phyloP scores from a whole-genome alignment of 2,888 invertebrate species.

The Sinohyriopsis cumingii region DNA sequence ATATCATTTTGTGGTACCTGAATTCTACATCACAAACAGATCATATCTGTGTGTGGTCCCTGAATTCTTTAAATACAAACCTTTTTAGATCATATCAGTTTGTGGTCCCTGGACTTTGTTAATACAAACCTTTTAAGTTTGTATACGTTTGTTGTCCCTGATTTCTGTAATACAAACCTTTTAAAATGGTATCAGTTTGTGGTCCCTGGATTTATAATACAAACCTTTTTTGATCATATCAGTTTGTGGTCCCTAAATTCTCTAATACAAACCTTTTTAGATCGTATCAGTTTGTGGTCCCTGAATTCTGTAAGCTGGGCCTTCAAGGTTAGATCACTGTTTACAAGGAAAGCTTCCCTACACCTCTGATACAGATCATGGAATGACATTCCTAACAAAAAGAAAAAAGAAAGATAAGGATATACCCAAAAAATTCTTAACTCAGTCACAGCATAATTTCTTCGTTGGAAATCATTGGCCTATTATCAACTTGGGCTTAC shows the following conservation, averaged over 20 bases:
- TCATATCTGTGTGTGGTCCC: not conserved
- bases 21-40: constrained; percentile 58
- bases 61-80: constrained; percentile 37
- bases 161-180: constrained; percentile 72
- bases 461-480: not conserved
- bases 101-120: constrained; percentile 97
- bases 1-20: constrained; percentile 80
- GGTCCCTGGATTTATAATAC: not conserved
- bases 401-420: not conserved
- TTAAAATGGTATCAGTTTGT: constrained; percentile 72
- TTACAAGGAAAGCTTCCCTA: constrained; percentile 91
- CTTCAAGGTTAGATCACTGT: constrained; percentile 90
- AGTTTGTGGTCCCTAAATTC: not conserved
- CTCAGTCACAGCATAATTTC: not conserved
- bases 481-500: too few relatives aligned
- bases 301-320: constrained; percentile 95
- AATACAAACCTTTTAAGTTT: constrained; percentile 61
- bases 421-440: not conserved
- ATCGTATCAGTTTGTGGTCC: constrained; percentile 92
- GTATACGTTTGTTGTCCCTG: not conserved
- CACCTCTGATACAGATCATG: constrained; percentile 87
- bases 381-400: constrained; percentile 84
- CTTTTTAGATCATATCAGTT: constrained; percentile 87
- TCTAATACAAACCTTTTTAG: constrained; percentile 76
- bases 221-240: constrained; percentile 76